These are phyloP conservation scores for Tachuris rubrigastra DNA, from an alignment of 2,113 vertebrate species.

Conservation along the genomic window DNA sequence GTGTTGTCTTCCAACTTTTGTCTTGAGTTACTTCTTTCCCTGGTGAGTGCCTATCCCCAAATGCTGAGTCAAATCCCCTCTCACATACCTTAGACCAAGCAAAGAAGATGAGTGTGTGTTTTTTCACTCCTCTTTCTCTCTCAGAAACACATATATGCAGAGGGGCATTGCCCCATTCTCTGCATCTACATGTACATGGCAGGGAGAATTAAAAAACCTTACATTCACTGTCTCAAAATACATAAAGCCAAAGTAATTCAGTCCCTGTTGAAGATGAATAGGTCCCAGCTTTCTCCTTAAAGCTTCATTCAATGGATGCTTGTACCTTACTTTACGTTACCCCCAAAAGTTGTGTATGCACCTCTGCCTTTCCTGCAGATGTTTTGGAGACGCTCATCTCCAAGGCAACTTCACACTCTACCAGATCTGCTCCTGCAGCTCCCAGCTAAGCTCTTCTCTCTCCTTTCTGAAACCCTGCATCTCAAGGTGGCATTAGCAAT, in stretches of 20 bases:
- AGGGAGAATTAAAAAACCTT: not conserved
- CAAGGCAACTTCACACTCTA: not conserved
- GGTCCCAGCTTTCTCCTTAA: not conserved
- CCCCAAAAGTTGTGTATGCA: not conserved
- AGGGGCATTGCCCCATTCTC: not conserved
- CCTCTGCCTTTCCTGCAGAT: not conserved
- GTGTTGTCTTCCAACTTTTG: not conserved
- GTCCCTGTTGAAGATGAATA: not conserved
- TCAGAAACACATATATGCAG: not conserved
- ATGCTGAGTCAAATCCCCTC: constrained; percentile 3
- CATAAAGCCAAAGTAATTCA: not conserved
- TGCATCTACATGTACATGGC: not conserved
- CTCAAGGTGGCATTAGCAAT: not conserved
- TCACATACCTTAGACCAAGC: not conserved
- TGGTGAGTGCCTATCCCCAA: not conserved
- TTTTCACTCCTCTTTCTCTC: not conserved
- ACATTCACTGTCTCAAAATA: not conserved
- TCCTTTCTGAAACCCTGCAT: not conserved
- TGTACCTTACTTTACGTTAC: not conserved
- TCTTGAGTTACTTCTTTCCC: not conserved
- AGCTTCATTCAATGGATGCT: not conserved
- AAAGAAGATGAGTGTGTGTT: not conserved
- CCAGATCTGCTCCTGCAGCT: not conserved
- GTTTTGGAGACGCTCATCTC: not conserved
- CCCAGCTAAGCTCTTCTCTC: not conserved